phyloP scores from a whole-genome alignment of 2,888 invertebrate genomes.

The Tipula unca region DNA sequence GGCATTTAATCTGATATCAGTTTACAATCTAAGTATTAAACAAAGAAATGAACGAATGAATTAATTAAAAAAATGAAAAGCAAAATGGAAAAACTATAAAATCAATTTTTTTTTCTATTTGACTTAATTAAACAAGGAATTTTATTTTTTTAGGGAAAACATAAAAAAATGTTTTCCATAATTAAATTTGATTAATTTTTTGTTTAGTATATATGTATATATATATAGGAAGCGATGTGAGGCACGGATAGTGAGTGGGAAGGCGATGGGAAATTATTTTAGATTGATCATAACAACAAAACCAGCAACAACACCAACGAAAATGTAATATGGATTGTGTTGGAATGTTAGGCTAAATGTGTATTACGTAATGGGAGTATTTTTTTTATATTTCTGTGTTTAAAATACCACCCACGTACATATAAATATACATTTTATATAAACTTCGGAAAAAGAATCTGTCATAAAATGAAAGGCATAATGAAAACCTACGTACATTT shows the following conservation, averaged over 20 bases:
- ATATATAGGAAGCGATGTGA: neutral
- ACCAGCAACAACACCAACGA: too few species aligned
- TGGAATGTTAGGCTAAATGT: neutral
- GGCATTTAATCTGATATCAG: neutral
- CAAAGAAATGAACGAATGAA: neutral
- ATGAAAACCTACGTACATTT: neutral
- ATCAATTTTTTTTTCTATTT: neutral
- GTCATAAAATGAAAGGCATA: neutral
- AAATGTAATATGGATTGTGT: neutral
- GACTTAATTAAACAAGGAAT: neutral
- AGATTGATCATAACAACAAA: neutral
- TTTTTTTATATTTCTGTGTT: neutral
- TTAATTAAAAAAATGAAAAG: neutral
- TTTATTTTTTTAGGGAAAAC: neutral
- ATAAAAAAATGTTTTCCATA: neutral
- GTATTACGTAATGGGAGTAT: neutral
- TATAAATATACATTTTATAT: neutral
- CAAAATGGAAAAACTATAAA: neutral
- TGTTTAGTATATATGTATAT: too few species aligned
- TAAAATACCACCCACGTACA: too few species aligned
- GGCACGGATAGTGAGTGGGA: neutral
- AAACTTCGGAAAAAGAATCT: neutral
- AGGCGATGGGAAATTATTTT: neutral
- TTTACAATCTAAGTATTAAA: neutral
- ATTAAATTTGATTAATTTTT: neutral